Evolutionary conservation across 2,888 invertebrate species (phyloP).

Genomic region (Marronus borbonicus): DNA sequence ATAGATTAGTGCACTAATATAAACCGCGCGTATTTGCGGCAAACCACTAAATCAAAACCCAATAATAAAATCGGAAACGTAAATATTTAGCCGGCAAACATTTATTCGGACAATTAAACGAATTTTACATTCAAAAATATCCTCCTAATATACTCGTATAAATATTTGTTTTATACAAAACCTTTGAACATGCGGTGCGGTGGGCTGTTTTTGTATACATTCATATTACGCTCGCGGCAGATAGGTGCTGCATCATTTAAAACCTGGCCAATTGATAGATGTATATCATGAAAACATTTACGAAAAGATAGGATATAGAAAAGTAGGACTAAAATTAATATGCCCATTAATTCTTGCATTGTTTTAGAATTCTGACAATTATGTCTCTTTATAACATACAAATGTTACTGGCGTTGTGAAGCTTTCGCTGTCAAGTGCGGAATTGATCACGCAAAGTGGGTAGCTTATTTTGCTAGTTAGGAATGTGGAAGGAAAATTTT

Average conservation of each 20-base stretch:
- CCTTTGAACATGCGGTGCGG: constrained; percentile 17
- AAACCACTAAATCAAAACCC: constrained; percentile 46
- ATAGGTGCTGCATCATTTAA: constrained; percentile 19
- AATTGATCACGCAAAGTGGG: constrained; percentile 4
- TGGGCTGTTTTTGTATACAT: constrained; percentile 28
- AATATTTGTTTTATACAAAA: constrained; percentile 45
- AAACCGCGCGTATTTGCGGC: constrained; percentile 22
- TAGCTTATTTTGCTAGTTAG: constrained; percentile 24
- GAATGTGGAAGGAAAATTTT: not conserved
- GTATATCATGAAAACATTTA: constrained; percentile 4
- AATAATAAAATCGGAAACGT: constrained; percentile 40
- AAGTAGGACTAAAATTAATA: constrained; percentile 4
- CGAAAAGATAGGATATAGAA: not conserved
- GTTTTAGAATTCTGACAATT: constrained; percentile 15
- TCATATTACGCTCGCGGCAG: not conserved
- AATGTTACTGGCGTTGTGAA: not conserved
- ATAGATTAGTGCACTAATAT: constrained; percentile 18
- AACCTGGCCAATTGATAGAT: constrained; percentile 11
- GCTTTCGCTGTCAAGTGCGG: not conserved
- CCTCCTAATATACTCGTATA: constrained; percentile 39
- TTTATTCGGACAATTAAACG: constrained; percentile 46
- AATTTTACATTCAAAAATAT: constrained; percentile 44
- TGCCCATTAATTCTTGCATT: not conserved
- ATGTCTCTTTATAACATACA: constrained; percentile 4
- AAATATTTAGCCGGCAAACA: constrained; percentile 43